Evolutionary conservation across 2,888 invertebrate species (phyloP).

Genomic region (Callimorpha dominula): DNA sequence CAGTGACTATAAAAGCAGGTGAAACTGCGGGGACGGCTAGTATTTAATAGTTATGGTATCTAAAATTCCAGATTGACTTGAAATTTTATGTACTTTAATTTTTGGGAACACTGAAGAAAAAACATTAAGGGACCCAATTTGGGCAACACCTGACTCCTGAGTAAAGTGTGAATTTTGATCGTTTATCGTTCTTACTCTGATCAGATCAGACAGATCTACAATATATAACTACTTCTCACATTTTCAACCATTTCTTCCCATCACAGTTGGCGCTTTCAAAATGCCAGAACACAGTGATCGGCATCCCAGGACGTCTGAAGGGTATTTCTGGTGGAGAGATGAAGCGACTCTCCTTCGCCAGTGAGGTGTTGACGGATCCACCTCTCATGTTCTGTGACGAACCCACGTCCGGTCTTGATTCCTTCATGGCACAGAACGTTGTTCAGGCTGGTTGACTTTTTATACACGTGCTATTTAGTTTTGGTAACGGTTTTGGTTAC

Average conservation of each 20-base stretch:
- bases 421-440: constrained; percentile 98
- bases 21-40: too few relatives aligned
- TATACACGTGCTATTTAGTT: background rate
- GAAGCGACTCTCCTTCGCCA: constrained; percentile 97
- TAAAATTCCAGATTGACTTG: background rate
- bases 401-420: constrained; percentile 98
- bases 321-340: constrained; percentile 99
- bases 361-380: constrained; percentile 98
- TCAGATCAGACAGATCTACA: background rate
- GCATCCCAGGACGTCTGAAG: constrained; percentile 94
- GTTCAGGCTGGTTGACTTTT: constrained; percentile 87
- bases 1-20: too few relatives aligned
- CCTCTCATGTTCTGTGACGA: constrained; percentile 98
- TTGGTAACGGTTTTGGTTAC: too few relatives aligned
- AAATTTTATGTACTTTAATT: too few relatives aligned
- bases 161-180: background rate
- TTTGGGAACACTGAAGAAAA: too few relatives aligned
- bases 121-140: too few relatives aligned
- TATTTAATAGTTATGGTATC: too few relatives aligned
- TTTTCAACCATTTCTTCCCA: constrained; percentile 2
- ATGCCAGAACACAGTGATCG: constrained; percentile 96
- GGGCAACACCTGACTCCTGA: background rate
- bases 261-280: constrained; percentile 94
- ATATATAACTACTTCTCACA: background rate
- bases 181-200: too few relatives aligned